Base-by-base conservation (phyloP, 2,797 vertebrate species). In the Cryptoprocta ferox region DNA sequence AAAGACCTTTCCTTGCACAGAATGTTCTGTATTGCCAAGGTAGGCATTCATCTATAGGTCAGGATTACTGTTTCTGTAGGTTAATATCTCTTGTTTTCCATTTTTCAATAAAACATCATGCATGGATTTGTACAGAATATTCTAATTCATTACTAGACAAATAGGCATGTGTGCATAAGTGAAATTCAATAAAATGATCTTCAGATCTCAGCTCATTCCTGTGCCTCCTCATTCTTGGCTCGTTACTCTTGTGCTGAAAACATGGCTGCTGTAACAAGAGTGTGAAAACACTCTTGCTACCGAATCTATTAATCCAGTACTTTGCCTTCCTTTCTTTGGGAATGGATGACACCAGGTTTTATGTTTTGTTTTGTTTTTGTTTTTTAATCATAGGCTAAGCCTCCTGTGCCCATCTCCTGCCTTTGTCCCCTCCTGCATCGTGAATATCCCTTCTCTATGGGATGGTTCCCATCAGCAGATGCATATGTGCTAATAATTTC, bases 21-120 rank as follows among this genome's bases (percentile, higher is more conserved):
- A 73, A 21, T 1, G 1, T 53, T 80, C 35, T 61, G 19, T 68
- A 10, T 65, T 35, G 24, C 32, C n/a, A 65, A 45, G 30, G 68
- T 26, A n/a, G 14, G 30, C 50, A 37, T 50, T 59, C 28, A 1
- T 48, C 42, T 13, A 4, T 24, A 24, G 10, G 32, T 35, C 15
- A 86, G 24, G 19, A 61, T 78, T 83, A 89, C 70, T 37, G 28
- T 85, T 96, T 91, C 89, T 35, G 15, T 21, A 45, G 30, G 11
- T 56, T 76, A 61, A 59, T 30, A 71, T 35, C 26, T 61, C 39
- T 70, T 76, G 18, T 73, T 91, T 94, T 66, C 16, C 39, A 68
- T 79, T 86, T 70, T 50, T 97, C 59, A 71, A 93, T 84, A 73
- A 94, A 92, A 94, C 50, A 21, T 26, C 66, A 18, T 88, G 37